These are phyloP conservation scores for Thermophis baileyi DNA, from an alignment of 2,113 vertebrate genomes.

Conservation along the genomic window DNA sequence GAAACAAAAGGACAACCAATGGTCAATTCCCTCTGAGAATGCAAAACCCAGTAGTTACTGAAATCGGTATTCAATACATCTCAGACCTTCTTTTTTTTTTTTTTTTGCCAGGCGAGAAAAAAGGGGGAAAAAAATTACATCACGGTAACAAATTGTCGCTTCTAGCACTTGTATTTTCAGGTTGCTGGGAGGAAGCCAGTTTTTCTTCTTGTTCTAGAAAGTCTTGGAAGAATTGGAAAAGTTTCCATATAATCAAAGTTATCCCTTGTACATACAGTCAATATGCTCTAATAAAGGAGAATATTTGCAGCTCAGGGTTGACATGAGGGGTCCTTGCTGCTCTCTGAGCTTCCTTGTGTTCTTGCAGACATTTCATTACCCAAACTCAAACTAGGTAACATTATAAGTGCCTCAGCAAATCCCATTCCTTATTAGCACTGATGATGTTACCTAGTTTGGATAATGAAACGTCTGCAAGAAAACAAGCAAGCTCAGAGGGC, in stretches of 20 bases:
- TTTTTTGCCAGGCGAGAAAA: not conserved
- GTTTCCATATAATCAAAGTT: not conserved
- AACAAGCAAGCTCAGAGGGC: no score
- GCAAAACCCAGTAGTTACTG: not conserved
- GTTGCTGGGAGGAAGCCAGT: not conserved
- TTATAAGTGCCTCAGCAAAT: no score
- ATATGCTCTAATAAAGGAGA: not conserved
- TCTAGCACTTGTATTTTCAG: not conserved
- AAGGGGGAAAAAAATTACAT: not conserved
- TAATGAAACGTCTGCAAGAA: no score
- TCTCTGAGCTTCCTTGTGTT: no score
- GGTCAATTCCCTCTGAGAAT: not conserved
- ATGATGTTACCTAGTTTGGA: no score
- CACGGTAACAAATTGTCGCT: not conserved
- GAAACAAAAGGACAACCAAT: no score
- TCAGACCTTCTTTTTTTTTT: no score
- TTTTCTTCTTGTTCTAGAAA: not conserved
- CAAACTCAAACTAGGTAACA: no score
- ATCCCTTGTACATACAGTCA: not conserved
- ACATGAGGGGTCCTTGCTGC: no score
- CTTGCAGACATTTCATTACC: no score
- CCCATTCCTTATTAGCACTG: no score
- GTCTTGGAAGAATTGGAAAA: not conserved
- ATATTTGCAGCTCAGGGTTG: no score
- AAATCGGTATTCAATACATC: not conserved